These are phyloP conservation scores for Nysson spinosus DNA, from an alignment of 2,888 invertebrate genomes.

Conservation along the genomic window DNA sequence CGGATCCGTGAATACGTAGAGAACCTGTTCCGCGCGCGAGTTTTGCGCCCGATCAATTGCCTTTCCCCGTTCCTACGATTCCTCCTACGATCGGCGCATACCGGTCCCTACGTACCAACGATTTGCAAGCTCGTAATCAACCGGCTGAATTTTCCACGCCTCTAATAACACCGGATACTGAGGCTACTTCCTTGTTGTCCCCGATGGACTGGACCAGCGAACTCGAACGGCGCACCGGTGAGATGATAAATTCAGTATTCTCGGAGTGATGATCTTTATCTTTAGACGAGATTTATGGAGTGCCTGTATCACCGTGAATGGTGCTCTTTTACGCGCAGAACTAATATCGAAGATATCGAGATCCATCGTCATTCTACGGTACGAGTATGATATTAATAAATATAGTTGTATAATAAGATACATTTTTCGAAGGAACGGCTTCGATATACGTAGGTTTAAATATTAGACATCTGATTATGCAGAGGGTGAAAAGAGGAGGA, in stretches of 20 bases:
- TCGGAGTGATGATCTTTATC: too few relatives aligned
- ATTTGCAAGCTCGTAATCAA: constrained; percentile 38
- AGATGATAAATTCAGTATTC: too few relatives aligned
- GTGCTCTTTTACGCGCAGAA: too few relatives aligned
- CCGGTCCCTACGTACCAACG: constrained; percentile 41
- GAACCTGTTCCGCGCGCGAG: constrained; percentile 62
- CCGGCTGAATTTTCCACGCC: constrained; percentile 19
- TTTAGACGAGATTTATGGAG: too few relatives aligned
- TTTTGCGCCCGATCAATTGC: constrained; percentile 56
- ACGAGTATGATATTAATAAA: too few relatives aligned
- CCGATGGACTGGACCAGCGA: neutral
- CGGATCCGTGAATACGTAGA: constrained; percentile 58
- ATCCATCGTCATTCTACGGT: too few relatives aligned
- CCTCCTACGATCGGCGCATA: constrained; percentile 55
- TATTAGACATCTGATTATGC: constrained; percentile 16
- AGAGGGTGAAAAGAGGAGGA: constrained; percentile 25
- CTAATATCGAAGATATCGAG: too few relatives aligned
- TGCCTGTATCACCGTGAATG: too few relatives aligned
- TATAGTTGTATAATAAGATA: too few relatives aligned
- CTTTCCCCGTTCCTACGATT: constrained; percentile 56
- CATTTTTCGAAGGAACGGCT: too few relatives aligned
- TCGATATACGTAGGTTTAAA: neutral
- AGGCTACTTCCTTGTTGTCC: neutral
- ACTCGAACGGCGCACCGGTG: neutral
- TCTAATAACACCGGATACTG: neutral